These are phyloP conservation scores for Ischnura elegans DNA, from an alignment of 2,888 invertebrate species.

Conservation along the genomic window DNA sequence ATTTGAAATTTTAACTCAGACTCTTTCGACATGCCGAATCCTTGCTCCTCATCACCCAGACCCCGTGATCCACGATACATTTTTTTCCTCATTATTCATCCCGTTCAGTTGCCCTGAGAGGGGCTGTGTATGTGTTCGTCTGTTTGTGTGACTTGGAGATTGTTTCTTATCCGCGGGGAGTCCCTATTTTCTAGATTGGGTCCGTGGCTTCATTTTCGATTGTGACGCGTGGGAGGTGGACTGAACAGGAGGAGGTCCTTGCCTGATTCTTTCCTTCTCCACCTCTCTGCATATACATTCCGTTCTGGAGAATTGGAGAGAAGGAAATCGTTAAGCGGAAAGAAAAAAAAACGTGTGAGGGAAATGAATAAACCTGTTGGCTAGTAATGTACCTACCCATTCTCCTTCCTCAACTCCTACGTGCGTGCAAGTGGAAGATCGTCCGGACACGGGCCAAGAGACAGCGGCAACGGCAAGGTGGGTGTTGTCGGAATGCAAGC, in stretches of 20 bases:
- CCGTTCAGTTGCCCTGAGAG: neutral
- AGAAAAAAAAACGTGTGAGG: neutral
- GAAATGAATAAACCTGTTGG: conserved; percentile 24
- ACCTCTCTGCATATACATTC: neutral
- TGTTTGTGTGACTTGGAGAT: neutral
- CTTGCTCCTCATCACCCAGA: too few relatives aligned
- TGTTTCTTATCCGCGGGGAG: conserved; percentile 40
- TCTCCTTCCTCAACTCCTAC: neutral
- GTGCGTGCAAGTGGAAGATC: neutral
- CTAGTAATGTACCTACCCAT: neutral
- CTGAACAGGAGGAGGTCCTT: neutral
- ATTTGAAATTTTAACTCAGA: too few relatives aligned
- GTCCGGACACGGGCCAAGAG: neutral
- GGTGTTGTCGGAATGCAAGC: neutral
- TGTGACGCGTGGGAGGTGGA: neutral
- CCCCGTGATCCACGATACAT: neutral
- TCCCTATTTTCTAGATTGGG: conserved; percentile 27
- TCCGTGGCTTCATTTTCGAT: conserved; percentile 6
- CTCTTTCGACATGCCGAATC: too few relatives aligned
- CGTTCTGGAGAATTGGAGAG: neutral
- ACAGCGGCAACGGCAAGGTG: neutral
- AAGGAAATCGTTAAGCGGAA: neutral
- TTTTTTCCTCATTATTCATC: neutral
- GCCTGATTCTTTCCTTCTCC: neutral
- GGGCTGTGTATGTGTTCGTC: neutral